Evolutionary conservation across 2,113 vertebrate genomes (phyloP), one percentile per base, ranked within the genome.

Genomic region (Ammodytes dubius): DNA sequence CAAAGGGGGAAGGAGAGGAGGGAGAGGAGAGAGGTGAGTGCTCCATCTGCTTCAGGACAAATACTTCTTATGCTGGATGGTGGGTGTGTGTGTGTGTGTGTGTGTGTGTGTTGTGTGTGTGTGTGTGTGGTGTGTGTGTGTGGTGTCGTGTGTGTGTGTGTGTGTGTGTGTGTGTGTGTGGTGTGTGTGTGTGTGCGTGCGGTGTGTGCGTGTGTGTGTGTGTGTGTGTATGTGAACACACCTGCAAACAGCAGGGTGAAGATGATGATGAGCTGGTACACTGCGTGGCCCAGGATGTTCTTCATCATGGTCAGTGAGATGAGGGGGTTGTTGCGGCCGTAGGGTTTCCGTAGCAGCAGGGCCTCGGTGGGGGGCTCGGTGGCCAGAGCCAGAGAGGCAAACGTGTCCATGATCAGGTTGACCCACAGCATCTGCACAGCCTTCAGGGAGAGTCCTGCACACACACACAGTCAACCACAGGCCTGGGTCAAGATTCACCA

Each of bases 251-350:
- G 94, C 78, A 98, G 90, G 0, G 96, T 97, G 89, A 98, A 97
- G 92, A 98, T 97, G 93, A 97, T 95, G 81, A 96, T 87, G 71
- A 98, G 96, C 93, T 98, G 97, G 92, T 98, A 98, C 57, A 95
- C 95, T 0, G 96, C 97, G 2, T 98, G 97, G 19, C 97, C 97
- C 79, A 97, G 91, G 76, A 98, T 97, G 82, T 97, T 98, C 91
- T 98, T 98, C 97, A 98, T 97, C 97, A 98, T 98, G 83, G 97
- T 98, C 72, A 96, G 95, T 0, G 97, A 97, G 90, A 98, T 96
- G 83, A 98, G 96, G 1, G 97, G 97, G 89, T 97, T 97, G 95
- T 98, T 96, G 8, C 97, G 95, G 68, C 97, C 97, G 0, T 98
- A 97, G 0, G 97, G 97, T 93, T 96, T 97, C 76, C 97, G 94